These are phyloP conservation scores for Tetrao urogallus DNA, from an alignment of 2,113 vertebrate species.

Conservation along the genomic window DNA sequence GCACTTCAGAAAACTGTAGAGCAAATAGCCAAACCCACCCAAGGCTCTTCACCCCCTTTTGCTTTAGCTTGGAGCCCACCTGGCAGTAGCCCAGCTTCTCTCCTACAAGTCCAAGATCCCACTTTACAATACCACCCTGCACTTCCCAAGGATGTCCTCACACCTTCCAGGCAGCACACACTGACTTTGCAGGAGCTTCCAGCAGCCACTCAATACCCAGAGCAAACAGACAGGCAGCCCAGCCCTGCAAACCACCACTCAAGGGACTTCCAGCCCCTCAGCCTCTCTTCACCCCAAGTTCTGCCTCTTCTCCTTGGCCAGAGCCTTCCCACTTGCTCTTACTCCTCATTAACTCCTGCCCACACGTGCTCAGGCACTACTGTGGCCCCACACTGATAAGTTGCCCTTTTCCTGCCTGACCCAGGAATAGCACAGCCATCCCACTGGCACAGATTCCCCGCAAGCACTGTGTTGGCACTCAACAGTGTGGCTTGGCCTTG, in stretches of 20 bases:
- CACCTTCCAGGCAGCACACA: neutral
- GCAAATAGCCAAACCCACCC: neutral
- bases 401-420: too few relatives aligned
- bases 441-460: too few relatives aligned
- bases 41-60: neutral
- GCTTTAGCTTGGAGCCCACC: accelerated
- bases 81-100: neutral
- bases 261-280: neutral
- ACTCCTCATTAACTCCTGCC: too few relatives aligned
- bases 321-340: too few relatives aligned
- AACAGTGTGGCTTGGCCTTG: too few relatives aligned
- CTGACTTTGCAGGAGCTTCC: neutral
- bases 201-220: neutral
- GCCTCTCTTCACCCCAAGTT: too few relatives aligned
- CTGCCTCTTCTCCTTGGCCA: too few relatives aligned
- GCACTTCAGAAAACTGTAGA: neutral
- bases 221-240: neutral
- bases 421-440: too few relatives aligned
- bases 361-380: too few relatives aligned
- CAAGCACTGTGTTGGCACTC: too few relatives aligned
- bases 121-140: neutral
- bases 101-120: accelerated
- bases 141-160: neutral
- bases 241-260: neutral
- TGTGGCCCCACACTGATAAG: too few relatives aligned